Conservation (phyloP, 2,888 invertebrate genomes). For the Maniola hyperantus region DNA sequence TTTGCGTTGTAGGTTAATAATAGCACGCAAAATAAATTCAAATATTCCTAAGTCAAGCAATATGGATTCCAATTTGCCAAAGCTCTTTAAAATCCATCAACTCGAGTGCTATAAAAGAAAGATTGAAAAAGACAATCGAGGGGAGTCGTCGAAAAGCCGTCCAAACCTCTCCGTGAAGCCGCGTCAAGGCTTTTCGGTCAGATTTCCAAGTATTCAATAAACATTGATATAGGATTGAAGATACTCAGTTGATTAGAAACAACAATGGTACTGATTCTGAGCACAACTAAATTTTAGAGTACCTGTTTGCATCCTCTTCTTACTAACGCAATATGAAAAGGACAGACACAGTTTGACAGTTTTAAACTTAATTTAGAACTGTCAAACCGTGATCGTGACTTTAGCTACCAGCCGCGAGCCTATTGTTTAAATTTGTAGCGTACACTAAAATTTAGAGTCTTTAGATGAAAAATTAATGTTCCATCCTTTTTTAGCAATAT, state of each 20-base stretch:
- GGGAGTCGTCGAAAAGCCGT: conserved; percentile 17
- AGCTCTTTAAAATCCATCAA: conserved; percentile 23
- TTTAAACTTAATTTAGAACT: too few relatives aligned
- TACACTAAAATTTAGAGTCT: too few relatives aligned
- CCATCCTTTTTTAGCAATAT: too few relatives aligned
- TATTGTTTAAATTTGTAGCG: too few relatives aligned
- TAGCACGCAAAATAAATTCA: not conserved
- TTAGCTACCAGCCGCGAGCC: too few relatives aligned
- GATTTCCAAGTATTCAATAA: conserved; percentile 22
- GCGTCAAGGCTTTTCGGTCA: conserved; percentile 21
- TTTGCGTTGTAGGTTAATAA: not conserved
- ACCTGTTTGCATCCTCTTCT: too few relatives aligned
- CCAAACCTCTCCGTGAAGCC: conserved; percentile 12
- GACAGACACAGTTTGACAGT: too few relatives aligned
- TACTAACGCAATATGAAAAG: too few relatives aligned
- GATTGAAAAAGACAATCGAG: conserved; percentile 14
- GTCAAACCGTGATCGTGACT: too few relatives aligned
- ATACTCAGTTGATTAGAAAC: not conserved
- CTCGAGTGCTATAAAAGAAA: conserved; percentile 18
- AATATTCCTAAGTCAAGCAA: conserved; percentile 7
- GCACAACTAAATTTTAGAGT: too few relatives aligned
- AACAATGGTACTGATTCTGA: too few relatives aligned
- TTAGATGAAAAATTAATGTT: too few relatives aligned
- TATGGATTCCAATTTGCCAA: conserved; percentile 16
- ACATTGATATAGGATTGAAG: conserved; percentile 2